Percentiles rank a stretch among this genome's conserved stretches.
Evolutionary conservation across 2,797 vertebrate species (phyloP).

Genomic region (Bradypodion pumilum): DNA sequence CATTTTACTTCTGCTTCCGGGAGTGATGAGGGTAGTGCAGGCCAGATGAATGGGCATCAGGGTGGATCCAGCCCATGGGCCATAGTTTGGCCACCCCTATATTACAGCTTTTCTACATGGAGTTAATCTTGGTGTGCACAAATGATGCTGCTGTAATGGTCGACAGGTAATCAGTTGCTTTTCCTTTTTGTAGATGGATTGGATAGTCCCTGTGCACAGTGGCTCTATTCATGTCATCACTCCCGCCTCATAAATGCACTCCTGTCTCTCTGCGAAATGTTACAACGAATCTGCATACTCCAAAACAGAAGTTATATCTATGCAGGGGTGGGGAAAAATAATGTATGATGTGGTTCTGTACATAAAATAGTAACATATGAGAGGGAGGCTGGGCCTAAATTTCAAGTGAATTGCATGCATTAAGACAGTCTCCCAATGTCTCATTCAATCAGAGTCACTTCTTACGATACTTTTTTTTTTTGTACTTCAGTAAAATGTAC

Average conservation of each 20-base stretch:
- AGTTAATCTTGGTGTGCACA: background rate
- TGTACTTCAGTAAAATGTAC: background rate
- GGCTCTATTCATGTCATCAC: background rate
- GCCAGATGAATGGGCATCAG: no score
- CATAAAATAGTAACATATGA: background rate
- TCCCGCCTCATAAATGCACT: background rate
- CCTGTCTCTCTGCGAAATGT: background rate
- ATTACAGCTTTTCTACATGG: background rate
- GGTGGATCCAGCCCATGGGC: no score
- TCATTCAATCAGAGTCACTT: slow-evolving; percentile 16
- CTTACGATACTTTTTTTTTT: background rate
- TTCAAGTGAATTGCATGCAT: slow-evolving; percentile 57
- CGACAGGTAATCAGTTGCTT: background rate
- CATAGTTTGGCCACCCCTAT: no score
- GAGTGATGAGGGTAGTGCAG: no score
- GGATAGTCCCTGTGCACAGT: background rate
- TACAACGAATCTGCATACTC: background rate
- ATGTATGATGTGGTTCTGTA: background rate
- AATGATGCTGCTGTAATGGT: background rate
- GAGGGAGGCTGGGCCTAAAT: slow-evolving; percentile 42
- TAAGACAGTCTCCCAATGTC: slow-evolving; percentile 41
- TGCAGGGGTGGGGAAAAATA: background rate
- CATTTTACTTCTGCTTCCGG: no score
- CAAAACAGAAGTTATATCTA: background rate
- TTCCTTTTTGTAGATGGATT: background rate